A percentile compares a stretch with the other conserved stretches of the same genome.
These are phyloP conservation scores for Argopecten irradians DNA, from an alignment of 1,140 invertebrate species.

Conservation along the genomic window DNA sequence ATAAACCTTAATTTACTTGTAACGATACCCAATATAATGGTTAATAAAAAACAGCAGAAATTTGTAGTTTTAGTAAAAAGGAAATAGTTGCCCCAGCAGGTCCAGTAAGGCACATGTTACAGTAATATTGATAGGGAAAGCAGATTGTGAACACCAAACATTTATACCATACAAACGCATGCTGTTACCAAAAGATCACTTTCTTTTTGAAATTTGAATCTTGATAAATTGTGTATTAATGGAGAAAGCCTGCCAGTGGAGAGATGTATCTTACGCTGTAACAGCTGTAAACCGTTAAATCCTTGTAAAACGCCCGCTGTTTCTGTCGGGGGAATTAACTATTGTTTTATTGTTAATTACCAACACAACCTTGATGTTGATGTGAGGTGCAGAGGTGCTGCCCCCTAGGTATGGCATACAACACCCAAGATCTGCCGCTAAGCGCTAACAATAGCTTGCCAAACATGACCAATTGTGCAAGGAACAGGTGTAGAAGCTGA, in stretches of 20 bases:
- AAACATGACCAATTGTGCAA: background rate
- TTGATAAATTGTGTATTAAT: constrained; percentile 19
- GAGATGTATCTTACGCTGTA: background rate
- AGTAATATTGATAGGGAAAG: background rate
- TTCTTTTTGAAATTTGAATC: constrained; percentile 23
- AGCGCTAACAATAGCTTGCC: background rate
- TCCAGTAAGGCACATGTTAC: background rate
- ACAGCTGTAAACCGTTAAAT: constrained; percentile 22
- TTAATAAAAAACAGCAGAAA: background rate
- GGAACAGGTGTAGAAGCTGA: background rate
- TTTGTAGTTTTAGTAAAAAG: too few species aligned
- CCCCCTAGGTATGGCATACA: background rate
- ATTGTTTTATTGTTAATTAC: constrained; percentile 24
- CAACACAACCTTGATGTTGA: background rate
- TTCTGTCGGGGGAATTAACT: constrained; percentile 6
- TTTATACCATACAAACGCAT: background rate
- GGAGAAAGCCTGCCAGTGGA: background rate
- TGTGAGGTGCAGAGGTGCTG: background rate
- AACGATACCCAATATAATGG: background rate
- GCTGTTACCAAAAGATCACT: constrained; percentile 2
- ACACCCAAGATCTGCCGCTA: constrained; percentile 5
- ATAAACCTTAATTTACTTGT: background rate
- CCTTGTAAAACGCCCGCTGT: background rate
- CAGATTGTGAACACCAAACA: background rate
- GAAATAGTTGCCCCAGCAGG: background rate